These are phyloP conservation scores for Heterodera schachtii DNA, from an alignment of 1,140 invertebrate species.

Conservation along the genomic window DNA sequence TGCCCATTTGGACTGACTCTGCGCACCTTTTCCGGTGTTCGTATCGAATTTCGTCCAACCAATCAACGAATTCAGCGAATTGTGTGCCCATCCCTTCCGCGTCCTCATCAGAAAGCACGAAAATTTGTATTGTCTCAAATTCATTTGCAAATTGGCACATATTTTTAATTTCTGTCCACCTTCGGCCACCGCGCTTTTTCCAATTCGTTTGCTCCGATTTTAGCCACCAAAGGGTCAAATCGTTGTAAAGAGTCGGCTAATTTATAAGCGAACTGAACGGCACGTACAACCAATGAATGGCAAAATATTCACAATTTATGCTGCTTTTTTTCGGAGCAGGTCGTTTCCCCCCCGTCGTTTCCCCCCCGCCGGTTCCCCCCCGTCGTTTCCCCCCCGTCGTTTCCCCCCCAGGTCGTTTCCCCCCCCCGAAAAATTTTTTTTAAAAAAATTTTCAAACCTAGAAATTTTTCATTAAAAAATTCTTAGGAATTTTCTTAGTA, in stretches of 20 bases:
- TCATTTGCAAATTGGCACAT: conserved; percentile 15
- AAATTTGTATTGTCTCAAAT: conserved; percentile 20
- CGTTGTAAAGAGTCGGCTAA: conserved; percentile 33
- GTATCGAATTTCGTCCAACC: conserved; percentile 38
- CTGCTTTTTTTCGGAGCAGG: background rate
- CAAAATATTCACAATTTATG: too few species aligned
- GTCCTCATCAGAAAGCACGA: conserved; percentile 6
- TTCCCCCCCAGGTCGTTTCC: too few species aligned
- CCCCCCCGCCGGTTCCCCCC: too few species aligned
- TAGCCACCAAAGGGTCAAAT: conserved; percentile 42
- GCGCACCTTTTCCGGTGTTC: conserved; percentile 29
- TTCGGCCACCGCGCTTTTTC: conserved; percentile 29
- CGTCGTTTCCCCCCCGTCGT: too few species aligned
- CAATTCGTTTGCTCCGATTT: conserved; percentile 31
- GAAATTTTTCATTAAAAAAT: too few species aligned
- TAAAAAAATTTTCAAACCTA: too few species aligned
- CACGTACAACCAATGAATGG: too few species aligned
- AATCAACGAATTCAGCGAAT: conserved; percentile 37
- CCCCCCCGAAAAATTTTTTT: too few species aligned
- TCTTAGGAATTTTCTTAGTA: too few species aligned
- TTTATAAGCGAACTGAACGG: conserved; percentile 35
- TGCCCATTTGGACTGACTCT: too few species aligned
- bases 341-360: too few species aligned
- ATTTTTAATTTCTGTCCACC: background rate
- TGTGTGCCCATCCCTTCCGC: background rate